Evolutionary conservation across 2,888 invertebrate species (phyloP), one percentile per base, ranked within the genome.

Genomic region (Callyntrura sp.): DNA sequence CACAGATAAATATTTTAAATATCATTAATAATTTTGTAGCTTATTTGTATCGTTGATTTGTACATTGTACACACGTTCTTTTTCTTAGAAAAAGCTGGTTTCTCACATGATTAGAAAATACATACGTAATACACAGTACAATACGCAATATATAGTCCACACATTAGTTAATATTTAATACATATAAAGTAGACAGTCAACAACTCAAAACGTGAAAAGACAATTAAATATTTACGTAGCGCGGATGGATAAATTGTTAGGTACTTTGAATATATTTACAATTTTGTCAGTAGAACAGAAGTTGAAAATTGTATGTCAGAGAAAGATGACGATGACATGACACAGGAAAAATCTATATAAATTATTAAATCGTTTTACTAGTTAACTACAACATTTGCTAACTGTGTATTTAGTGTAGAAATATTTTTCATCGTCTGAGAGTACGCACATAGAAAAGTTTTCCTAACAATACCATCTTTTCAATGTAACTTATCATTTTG

Each of bases 191-290:
- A 17, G 68, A 68, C 35, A 35, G 35, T n/a, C 35, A 62, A 23
- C 8, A 62, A 62, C 14, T 6, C 4, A 6, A 62, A 62, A 6
- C 2, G 4, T 68, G 35, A 43, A 35, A 5, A 73, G 48, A 6
- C n/a, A 43, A 43, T 9, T 45, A 73, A 62, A 2, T 23, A 23
- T 62, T n/a, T n/a, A n/a, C 11, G 51, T 14, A 48, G n/a, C n/a
- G n/a, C 73, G 73, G 73, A 73, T 73, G 73, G 73, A 73, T 23
- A 73, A 73, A 73, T 48, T 48, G 73, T 73, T 73, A 73, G 73
- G 73, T 73, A 73, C 73, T 73, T n/a, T 73, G 73, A 73, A 73
- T n/a, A 14, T 73, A 73, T 73, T 73, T 73, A 73, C 73, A 73
- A 48, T 73, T 73, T 73, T 48, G 70, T 73, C 48, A 48, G 73